Conservation (phyloP, 2,797 vertebrate genomes). For the Falco novaeseelandiae region DNA sequence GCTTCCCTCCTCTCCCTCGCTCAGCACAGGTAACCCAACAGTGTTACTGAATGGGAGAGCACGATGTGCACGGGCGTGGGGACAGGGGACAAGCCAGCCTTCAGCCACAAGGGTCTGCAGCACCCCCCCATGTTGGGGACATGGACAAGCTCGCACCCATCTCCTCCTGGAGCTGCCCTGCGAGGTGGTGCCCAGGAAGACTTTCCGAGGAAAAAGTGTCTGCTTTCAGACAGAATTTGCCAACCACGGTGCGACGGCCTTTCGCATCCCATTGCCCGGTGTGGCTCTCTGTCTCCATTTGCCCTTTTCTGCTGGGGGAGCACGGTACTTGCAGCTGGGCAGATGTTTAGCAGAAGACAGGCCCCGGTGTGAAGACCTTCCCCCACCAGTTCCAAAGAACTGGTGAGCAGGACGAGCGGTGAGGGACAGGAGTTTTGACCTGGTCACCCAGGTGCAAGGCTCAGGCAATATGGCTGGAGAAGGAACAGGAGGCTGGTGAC, state of each 20-base stretch:
- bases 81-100: neutral
- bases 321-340: neutral
- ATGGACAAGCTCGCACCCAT: neutral
- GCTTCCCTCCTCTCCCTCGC: neutral
- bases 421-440: neutral
- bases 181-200: fast-evolving
- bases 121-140: neutral
- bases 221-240: neutral
- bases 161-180: neutral
- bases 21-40: neutral
- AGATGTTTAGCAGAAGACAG: neutral
- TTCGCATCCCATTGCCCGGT: neutral
- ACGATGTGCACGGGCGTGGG: too few species aligned
- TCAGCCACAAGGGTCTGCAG: neutral
- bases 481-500: neutral
- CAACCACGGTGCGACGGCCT: neutral
- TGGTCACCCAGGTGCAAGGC: fast-evolving
- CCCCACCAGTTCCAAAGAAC: neutral
- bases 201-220: neutral
- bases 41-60: neutral
- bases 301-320: neutral
- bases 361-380: fast-evolving
- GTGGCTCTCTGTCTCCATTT: neutral
- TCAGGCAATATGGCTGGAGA: neutral
- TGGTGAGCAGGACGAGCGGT: neutral